These are phyloP conservation scores for Caretta caretta DNA, from an alignment of 2,113 vertebrate species.

Conservation along the genomic window DNA sequence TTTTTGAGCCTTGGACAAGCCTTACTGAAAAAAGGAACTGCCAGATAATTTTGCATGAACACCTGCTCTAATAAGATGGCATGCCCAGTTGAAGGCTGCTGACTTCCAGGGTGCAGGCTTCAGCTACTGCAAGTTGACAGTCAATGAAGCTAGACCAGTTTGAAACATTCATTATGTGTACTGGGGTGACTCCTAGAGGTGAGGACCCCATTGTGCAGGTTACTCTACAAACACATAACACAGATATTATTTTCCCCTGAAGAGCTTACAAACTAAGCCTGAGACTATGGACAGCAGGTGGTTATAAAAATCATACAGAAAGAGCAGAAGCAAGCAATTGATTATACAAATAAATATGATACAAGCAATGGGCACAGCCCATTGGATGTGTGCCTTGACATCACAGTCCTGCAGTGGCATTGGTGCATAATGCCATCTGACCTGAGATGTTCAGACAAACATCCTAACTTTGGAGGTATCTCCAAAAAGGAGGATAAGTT, in stretches of 20 bases:
- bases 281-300: background rate
- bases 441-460: background rate
- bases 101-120: background rate
- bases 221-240: accelerated
- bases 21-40: background rate
- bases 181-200: accelerated
- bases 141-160: accelerated
- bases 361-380: background rate
- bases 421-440: background rate
- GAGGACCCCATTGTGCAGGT: accelerated
- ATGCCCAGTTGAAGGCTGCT: background rate
- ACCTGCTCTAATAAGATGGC: background rate
- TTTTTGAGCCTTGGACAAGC: background rate
- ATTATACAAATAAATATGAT: background rate
- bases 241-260: background rate
- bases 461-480: accelerated
- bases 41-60: background rate
- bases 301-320: background rate
- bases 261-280: background rate
- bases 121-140: background rate
- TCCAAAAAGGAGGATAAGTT: background rate
- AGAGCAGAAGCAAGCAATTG: background rate
- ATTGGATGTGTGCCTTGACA: background rate
- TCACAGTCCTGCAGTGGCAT: accelerated
- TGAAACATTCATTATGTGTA: background rate